Evolutionary conservation across 2,113 vertebrate species (phyloP).

Genomic region (Bubo scandiacus): DNA sequence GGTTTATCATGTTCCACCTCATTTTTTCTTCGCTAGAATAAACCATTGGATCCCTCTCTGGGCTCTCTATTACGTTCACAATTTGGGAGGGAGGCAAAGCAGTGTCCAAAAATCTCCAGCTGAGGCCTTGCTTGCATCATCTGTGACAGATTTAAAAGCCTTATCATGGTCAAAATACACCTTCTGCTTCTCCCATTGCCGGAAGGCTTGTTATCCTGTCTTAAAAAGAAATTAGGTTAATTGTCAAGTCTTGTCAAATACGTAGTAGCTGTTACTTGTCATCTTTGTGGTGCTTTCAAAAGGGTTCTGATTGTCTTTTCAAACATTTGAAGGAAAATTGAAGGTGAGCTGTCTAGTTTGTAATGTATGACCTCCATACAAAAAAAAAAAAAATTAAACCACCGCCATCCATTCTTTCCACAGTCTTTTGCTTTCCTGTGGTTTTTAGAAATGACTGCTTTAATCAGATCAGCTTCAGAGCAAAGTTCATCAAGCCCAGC

Average conservation of each 20-base stretch:
- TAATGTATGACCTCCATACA: neutral
- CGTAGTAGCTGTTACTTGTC: neutral
- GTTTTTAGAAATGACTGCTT: neutral
- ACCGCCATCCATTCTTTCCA: neutral
- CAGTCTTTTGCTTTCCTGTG: neutral
- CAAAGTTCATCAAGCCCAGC: neutral
- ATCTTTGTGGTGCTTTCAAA: neutral
- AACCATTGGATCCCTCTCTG: neutral
- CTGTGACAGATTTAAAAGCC: neutral
- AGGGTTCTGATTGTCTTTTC: neutral
- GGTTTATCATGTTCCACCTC: neutral
- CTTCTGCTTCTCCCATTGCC: neutral
- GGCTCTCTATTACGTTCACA: neutral
- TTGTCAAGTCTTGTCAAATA: neutral
- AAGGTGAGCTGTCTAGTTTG: neutral
- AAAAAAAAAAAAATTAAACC: neutral
- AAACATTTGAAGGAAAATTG: neutral
- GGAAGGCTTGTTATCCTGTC: neutral
- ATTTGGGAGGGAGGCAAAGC: neutral
- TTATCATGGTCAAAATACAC: neutral
- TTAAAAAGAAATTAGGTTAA: neutral
- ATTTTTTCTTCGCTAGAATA: neutral
- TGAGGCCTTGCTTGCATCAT: neutral
- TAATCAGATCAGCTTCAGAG: neutral
- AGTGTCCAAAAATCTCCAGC: neutral